Percentiles rank a stretch among this genome's conserved stretches.
Conservation (phyloP, 2,888 invertebrate genomes). For the Dioctria rufipes region DNA sequence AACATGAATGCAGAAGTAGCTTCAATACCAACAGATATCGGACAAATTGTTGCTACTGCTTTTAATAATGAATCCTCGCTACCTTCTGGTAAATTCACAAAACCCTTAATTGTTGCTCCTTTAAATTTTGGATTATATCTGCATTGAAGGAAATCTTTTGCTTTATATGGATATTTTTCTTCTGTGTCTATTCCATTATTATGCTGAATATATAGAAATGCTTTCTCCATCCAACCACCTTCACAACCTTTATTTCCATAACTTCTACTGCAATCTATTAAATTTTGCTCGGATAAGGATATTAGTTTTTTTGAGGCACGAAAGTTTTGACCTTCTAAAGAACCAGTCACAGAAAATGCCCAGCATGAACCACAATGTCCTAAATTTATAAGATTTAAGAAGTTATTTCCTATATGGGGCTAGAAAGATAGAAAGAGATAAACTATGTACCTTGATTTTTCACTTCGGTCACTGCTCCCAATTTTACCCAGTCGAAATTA, state of each 20-base stretch:
- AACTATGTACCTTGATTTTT: constrained; percentile 21
- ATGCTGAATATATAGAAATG: constrained; percentile 82
- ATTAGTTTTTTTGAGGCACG: neutral
- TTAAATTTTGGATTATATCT: constrained; percentile 70
- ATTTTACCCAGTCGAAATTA: constrained; percentile 4
- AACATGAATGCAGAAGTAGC: constrained; percentile 84
- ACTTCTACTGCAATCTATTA: neutral
- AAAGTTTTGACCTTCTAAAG: neutral
- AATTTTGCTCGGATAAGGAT: constrained; percentile 26
- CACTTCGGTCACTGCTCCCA: constrained; percentile 2
- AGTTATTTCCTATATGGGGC: neutral
- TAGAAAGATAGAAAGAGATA: too few species aligned
- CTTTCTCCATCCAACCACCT: constrained; percentile 69
- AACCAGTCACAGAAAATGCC: neutral
- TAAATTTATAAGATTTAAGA: neutral
- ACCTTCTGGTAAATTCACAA: constrained; percentile 78
- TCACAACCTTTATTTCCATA: neutral
- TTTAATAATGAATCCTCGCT: constrained; percentile 77
- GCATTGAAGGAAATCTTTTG: neutral
- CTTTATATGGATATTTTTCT: constrained; percentile 83
- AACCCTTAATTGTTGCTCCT: constrained; percentile 84
- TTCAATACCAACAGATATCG: constrained; percentile 87
- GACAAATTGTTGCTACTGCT: constrained; percentile 81
- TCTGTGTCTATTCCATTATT: constrained; percentile 90
- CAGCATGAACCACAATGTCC: constrained; percentile 15